A percentile compares a stretch with the other conserved stretches of the same genome.
Conservation (phyloP, 2,888 invertebrate species). For the Axea sp. region DNA sequence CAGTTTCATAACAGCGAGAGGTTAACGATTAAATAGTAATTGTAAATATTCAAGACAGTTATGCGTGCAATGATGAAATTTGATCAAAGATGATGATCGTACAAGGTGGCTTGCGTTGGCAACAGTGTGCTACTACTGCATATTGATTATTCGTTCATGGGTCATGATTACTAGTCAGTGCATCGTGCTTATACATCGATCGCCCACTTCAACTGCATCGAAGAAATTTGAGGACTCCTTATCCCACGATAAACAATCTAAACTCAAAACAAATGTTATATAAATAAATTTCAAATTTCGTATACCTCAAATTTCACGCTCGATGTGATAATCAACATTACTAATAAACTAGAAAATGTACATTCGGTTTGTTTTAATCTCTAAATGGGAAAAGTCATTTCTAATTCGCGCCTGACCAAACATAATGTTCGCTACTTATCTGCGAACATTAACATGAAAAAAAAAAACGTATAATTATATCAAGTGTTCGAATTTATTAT, state of each 20-base stretch:
- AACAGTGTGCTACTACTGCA: slow-evolving; percentile 14
- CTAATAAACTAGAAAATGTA: too few species aligned
- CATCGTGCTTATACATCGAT: slow-evolving; percentile 44
- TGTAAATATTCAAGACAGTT: slow-evolving; percentile 2
- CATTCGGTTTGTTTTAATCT: too few species aligned
- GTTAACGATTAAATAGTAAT: slow-evolving; percentile 2
- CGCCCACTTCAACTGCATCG: slow-evolving; percentile 28
- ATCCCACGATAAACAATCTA: not conserved
- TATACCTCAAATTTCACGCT: too few species aligned
- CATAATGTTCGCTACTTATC: not conserved
- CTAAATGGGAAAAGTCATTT: too few species aligned
- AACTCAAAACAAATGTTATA: too few species aligned
- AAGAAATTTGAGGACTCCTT: slow-evolving; percentile 30
- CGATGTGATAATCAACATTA: too few species aligned
- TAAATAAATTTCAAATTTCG: too few species aligned
- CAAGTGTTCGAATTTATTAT: not conserved
- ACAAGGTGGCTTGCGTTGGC: not conserved
- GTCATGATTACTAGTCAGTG: slow-evolving; percentile 37
- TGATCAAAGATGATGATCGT: slow-evolving; percentile 21
- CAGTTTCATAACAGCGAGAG: not conserved
- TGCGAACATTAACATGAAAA: too few species aligned
- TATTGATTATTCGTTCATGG: slow-evolving; percentile 40
- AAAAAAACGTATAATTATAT: not conserved
- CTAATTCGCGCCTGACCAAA: too few species aligned
- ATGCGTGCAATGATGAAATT: slow-evolving; percentile 18